Percentiles rank a stretch among this genome's conserved stretches.
Evolutionary conservation across 92 coral and sea anemone genomes (phyloP).

Genomic region (Epizoanthus illoricatus): DNA sequence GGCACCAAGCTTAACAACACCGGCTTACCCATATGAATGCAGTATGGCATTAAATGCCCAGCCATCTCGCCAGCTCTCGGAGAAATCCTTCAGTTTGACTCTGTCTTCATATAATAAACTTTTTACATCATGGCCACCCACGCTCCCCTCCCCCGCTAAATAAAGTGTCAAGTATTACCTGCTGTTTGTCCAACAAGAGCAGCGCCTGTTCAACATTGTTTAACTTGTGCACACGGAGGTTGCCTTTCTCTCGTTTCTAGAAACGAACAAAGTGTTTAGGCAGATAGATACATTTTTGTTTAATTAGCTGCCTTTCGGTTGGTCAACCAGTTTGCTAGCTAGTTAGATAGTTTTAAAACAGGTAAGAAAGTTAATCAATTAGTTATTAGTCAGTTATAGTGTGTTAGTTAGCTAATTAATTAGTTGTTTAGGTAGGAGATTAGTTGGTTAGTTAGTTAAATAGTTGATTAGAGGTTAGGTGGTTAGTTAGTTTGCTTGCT

Average conservation of each 20-base stretch:
- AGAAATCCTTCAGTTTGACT: conserved; percentile 71
- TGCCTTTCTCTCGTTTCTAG: conserved; percentile 85
- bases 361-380: not conserved
- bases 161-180: conserved; percentile 41
- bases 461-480: no score
- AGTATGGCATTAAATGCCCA: conserved; percentile 85
- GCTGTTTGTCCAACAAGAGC: conserved; percentile 66
- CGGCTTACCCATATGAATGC: conserved; percentile 78
- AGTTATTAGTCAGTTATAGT: not conserved
- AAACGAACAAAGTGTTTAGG: not conserved
- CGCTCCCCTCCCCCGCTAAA: no score
- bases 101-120: conserved; percentile 43
- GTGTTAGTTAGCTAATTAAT: not conserved
- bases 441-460: no score
- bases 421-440: not conserved
- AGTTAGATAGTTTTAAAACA: no score
- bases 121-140: no score
- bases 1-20: not conserved
- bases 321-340: no score
- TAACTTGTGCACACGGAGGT: conserved; percentile 82
- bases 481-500: no score
- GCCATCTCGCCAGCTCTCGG: conserved; percentile 93
- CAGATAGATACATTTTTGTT: not conserved
- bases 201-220: conserved; percentile 86
- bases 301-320: not conserved